Evolutionary conservation across 2,888 invertebrate species (phyloP), one percentile per base, ranked within the genome.

Genomic region (Eucriotettix oculatus): DNA sequence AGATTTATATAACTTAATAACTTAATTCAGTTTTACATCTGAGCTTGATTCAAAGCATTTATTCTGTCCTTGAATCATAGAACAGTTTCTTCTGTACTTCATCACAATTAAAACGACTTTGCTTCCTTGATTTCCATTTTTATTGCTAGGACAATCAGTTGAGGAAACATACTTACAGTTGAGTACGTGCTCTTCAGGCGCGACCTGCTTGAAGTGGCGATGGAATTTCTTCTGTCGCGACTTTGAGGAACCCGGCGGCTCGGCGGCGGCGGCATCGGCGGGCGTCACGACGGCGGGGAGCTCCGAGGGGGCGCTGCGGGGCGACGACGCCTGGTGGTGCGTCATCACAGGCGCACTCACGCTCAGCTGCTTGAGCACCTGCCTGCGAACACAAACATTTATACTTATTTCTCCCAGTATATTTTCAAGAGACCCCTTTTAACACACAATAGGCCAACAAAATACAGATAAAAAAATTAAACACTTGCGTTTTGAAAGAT

Each of bases 151-250:
- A 1, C n/a, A 16, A 55, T 55, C 52, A 29, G 29, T 29, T 29
- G 10, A 9, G 10, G 17, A 29, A 29, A 61, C 29, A 29, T 7
- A 80, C 85, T 83, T 74, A 87, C 87, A 89, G 74, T 91, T 90
- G 68, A 93, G 81, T 67, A 92, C 87, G 69, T 83, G 83, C 74
- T 93, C 92, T 69, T 90, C 88, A 29, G 84, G 82, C 55, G 88
- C 84, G 66, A 91, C 89, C 70, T 73, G 71, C 66, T 85, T 85
- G 76, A 93, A 92, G 73, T 91, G 87, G 64, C 91, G 80, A 71
- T 87, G 86, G 75, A 93, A 93, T 75, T 92, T 92, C 75, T 91
- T 90, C 74, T 91, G 90, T 54, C 90, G 78, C 56, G 87, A 81
- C 71, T 86, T 86, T 71, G 83, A 84, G 54, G 83, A 83, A 66